phyloP scores from a whole-genome alignment of 2,113 vertebrate species.

The Pyxicephalus adspersus region DNA sequence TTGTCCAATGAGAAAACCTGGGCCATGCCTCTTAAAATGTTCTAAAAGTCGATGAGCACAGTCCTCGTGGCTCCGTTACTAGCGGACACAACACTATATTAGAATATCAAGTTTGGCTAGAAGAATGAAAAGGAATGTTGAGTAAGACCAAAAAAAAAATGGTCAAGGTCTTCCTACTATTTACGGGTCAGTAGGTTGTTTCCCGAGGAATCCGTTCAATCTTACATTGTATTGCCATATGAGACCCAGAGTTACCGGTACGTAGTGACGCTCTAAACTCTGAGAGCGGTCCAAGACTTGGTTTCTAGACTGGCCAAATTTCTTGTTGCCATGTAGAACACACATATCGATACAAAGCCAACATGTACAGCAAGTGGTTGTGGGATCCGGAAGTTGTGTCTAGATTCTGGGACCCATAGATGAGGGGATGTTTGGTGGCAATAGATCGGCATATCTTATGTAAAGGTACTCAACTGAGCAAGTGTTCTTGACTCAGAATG shows the following conservation, averaged over 20 bases:
- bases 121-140: not conserved
- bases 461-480: not conserved
- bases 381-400: not conserved
- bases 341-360: not conserved
- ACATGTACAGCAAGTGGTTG: not conserved
- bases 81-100: not conserved
- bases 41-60: not conserved
- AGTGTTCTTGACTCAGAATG: not conserved
- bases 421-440: no score
- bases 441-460: not conserved
- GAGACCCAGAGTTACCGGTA: not conserved
- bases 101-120: not conserved
- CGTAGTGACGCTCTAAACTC: not conserved
- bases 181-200: not conserved
- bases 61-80: not conserved
- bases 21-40: not conserved
- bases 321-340: not conserved
- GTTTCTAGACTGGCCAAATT: slow-evolving; percentile 7
- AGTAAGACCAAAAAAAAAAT: not conserved
- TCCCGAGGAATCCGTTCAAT: not conserved
- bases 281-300: not conserved
- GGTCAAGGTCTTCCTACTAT: slow-evolving; percentile 15
- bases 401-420: no score
- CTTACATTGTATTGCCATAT: not conserved
- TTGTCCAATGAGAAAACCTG: not conserved